Conservation (phyloP, 2,888 invertebrate species). For the Eremobia ochroleuca region DNA sequence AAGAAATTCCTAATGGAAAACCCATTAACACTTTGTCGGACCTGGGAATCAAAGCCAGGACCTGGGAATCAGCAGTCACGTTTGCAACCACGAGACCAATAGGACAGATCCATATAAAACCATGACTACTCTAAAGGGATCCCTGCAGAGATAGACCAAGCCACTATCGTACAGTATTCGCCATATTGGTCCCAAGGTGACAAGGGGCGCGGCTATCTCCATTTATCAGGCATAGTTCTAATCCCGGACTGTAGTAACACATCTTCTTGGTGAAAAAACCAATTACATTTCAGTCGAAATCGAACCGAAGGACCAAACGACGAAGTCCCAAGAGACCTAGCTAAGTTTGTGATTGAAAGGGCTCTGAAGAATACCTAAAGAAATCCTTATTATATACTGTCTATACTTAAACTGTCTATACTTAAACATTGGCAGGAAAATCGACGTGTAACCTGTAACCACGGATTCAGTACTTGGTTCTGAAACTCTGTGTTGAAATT, state of each 20-base stretch:
- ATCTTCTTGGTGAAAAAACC: constrained; percentile 37
- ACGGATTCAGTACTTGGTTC: neutral
- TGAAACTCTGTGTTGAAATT: too few species aligned
- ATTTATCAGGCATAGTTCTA: constrained; percentile 43
- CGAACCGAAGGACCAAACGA: constrained; percentile 15
- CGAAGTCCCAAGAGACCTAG: constrained; percentile 8
- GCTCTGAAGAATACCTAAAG: neutral
- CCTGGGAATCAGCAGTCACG: too few species aligned
- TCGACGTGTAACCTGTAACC: too few species aligned
- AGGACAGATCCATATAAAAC: neutral
- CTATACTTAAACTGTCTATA: too few species aligned
- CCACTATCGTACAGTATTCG: constrained; percentile 12
- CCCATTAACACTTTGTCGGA: too few species aligned
- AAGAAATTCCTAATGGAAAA: too few species aligned
- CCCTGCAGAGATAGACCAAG: neutral
- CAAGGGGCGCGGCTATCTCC: constrained; percentile 25
- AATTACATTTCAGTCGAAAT: constrained; percentile 44
- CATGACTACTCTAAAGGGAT: constrained; percentile 1
- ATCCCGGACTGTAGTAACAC: constrained; percentile 32
- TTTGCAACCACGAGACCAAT: too few species aligned
- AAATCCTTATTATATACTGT: neutral
- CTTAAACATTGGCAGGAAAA: too few species aligned
- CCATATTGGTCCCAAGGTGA: constrained; percentile 49
- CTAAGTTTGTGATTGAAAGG: constrained; percentile 2
- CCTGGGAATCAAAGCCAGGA: too few species aligned